Conservation (phyloP, 2,888 invertebrate species). For the Margaritifera margaritifera region DNA sequence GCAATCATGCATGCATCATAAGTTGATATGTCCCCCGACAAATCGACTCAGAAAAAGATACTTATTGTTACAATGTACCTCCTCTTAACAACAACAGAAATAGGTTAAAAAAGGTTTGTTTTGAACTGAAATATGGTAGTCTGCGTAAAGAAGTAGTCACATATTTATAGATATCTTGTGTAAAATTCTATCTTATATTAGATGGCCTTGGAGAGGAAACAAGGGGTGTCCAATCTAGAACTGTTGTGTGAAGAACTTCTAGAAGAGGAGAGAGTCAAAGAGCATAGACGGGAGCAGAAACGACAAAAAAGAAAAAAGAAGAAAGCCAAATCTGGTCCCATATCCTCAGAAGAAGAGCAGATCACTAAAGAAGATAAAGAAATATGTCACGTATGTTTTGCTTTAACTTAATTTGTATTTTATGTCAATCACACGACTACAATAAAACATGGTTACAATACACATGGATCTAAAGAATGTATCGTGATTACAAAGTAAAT, state of each 20-base stretch:
- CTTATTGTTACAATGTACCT: no score
- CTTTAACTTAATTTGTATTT: not conserved
- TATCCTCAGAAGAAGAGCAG: constrained; percentile 43
- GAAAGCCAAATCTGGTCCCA: constrained; percentile 58
- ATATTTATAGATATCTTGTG: no score
- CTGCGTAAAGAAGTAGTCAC: no score
- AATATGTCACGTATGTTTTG: constrained; percentile 33
- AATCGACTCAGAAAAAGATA: no score
- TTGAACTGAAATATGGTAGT: no score
- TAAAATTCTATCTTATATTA: constrained; percentile 45
- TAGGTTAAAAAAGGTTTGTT: no score
- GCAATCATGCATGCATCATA: no score
- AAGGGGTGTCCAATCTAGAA: constrained; percentile 90
- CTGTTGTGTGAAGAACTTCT: constrained; percentile 89
- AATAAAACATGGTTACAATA: no score
- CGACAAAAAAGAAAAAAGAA: constrained; percentile 79
- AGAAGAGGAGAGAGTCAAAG: constrained; percentile 88
- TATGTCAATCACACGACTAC: not conserved
- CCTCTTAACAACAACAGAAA: no score
- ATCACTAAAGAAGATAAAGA: constrained; percentile 34
- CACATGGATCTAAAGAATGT: no score
- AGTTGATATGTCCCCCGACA: no score
- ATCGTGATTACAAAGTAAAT: no score
- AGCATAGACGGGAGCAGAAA: constrained; percentile 89
- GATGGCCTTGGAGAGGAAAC: constrained; percentile 90